Percentiles rank a stretch among this genome's conserved stretches.
These are phyloP conservation scores for Ictalurus punctatus DNA, from an alignment of 2,113 vertebrate species.

Conservation along the genomic window DNA sequence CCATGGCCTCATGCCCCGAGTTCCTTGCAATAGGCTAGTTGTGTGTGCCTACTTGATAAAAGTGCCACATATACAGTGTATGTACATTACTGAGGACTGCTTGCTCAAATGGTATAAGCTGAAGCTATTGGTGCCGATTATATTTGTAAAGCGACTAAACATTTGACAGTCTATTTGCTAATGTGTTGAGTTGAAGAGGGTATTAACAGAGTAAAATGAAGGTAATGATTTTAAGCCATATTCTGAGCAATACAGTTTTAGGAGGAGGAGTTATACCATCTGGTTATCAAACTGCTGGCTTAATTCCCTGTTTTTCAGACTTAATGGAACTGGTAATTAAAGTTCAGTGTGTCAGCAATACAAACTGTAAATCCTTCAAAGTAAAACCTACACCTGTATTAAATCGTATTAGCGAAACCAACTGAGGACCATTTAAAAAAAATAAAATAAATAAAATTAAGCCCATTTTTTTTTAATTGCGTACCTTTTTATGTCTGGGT, in stretches of 20 bases:
- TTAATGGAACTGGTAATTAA: slow-evolving; percentile 47
- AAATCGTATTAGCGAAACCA: slow-evolving; percentile 23
- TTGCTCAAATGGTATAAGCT: background rate
- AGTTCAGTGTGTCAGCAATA: slow-evolving; percentile 21
- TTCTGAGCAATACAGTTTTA: background rate
- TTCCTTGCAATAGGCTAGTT: too few relatives aligned
- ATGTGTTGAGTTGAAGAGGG: background rate
- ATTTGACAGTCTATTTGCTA: background rate
- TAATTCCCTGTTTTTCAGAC: slow-evolving; percentile 41
- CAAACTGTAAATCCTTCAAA: slow-evolving; percentile 36
- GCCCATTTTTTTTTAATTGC: slow-evolving; percentile 34
- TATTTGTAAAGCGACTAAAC: background rate
- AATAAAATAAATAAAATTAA: background rate
- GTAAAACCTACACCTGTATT: slow-evolving; percentile 1
- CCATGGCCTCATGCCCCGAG: too few relatives aligned
- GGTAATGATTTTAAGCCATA: background rate
- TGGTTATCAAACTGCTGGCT: slow-evolving; percentile 34
- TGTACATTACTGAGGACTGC: background rate
- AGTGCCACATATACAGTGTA: background rate
- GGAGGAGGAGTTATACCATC: slow-evolving; percentile 16
- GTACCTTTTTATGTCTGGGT: background rate
- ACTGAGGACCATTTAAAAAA: slow-evolving; percentile 19
- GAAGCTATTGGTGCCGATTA: background rate
- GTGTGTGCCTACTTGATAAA: background rate
- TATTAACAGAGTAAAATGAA: background rate